These are phyloP conservation scores for Polyploca ridens DNA, from an alignment of 2,888 invertebrate genomes.

Conservation along the genomic window DNA sequence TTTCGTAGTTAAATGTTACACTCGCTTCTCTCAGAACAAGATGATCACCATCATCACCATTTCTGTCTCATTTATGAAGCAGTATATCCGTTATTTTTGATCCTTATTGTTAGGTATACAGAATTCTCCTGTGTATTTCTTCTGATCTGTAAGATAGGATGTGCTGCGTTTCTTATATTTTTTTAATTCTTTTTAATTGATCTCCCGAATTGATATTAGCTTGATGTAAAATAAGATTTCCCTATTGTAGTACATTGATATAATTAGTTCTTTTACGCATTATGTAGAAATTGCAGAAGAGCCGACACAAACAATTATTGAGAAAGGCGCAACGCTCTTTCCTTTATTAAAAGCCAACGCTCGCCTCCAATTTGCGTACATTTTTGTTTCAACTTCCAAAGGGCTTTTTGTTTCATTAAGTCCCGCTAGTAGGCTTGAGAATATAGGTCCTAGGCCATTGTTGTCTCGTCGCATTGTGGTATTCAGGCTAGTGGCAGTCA, in stretches of 20 bases:
- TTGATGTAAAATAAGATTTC: no score
- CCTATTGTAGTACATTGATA: background rate
- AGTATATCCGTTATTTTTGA: background rate
- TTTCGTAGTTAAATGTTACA: slow-evolving; percentile 13
- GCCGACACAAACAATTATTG: slow-evolving; percentile 7
- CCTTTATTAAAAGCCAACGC: slow-evolving; percentile 39
- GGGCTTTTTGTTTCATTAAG: slow-evolving; percentile 75
- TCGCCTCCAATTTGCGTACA: slow-evolving; percentile 61
- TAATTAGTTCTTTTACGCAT: background rate
- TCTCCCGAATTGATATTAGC: no score
- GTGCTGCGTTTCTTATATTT: no score
- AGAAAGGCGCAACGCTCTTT: slow-evolving; percentile 27
- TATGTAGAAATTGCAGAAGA: background rate
- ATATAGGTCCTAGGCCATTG: slow-evolving; percentile 74
- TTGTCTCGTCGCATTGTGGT: slow-evolving; percentile 73
- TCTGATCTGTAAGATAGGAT: no score
- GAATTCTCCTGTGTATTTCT: no score
- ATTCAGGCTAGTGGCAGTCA: slow-evolving; percentile 66
- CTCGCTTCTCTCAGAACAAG: slow-evolving; percentile 3
- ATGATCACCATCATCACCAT: slow-evolving; percentile 4
- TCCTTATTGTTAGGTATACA: background rate
- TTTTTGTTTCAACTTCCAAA: slow-evolving; percentile 67
- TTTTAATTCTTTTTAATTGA: no score
- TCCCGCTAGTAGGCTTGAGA: slow-evolving; percentile 58
- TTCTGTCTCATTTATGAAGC: background rate